Evolutionary conservation across 35 echinoderm and acorn worm genomes (phyloP).

Genomic region (Heliocidaris erythrogramma): DNA sequence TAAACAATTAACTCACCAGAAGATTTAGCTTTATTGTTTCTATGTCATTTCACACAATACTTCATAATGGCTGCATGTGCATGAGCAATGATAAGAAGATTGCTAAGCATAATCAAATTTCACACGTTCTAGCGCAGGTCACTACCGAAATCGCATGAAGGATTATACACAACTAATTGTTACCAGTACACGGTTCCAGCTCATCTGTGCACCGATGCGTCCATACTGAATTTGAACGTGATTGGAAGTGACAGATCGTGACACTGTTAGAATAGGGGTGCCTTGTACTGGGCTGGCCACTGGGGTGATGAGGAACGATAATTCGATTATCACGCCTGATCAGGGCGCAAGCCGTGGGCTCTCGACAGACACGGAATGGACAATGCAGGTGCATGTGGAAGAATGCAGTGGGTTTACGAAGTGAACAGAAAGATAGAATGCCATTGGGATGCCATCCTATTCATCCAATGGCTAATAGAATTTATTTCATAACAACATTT

Average conservation of each 20-base stretch:
- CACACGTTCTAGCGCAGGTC: neutral
- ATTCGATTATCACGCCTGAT: slow-evolving; percentile 9
- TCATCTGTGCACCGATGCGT: neutral
- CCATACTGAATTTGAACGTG: neutral
- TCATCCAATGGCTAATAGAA: neutral
- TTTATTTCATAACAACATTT: neutral
- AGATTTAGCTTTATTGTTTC: too few relatives aligned
- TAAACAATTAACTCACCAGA: too few relatives aligned
- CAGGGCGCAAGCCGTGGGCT: neutral
- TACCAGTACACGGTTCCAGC: neutral
- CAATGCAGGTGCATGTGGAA: neutral
- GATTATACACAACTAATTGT: neutral
- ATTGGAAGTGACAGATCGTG: neutral
- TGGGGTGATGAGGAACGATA: neutral
- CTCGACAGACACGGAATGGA: neutral
- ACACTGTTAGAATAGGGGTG: neutral
- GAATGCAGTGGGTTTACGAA: neutral
- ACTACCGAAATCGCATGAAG: neutral
- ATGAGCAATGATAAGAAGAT: neutral
- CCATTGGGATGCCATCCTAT: neutral
- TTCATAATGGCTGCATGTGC: neutral
- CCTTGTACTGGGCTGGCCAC: neutral
- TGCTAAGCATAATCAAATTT: neutral
- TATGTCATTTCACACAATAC: too few relatives aligned
- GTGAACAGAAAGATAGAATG: neutral